Evolutionary conservation across 2,888 invertebrate species (phyloP), one percentile per base, ranked within the genome.

Genomic region (Drosophila nigricruria): DNA sequence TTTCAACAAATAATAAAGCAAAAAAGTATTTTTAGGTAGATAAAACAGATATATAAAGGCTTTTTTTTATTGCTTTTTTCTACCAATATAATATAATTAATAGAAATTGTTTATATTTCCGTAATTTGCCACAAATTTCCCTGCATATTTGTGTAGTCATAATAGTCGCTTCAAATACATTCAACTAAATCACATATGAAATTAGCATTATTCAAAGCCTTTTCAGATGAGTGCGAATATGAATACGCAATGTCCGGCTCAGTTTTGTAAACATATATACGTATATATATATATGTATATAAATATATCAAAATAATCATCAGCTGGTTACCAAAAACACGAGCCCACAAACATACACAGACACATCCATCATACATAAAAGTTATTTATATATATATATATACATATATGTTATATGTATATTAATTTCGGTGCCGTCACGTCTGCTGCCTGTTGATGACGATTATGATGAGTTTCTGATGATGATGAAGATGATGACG

Each of bases 121-220:
- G 9, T 2, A 8, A 52, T 20, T 16, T 36, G 1, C 23, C 16
- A 10, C 23, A 18, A 18, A 18, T 27, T 42, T 16, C 16, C 56
- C 14, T 1, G 14, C 5, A 47, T n/a, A 42, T 23, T 23, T 12
- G 30, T 18, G n/a, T 38, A 23, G n/a, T 18, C n/a, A n/a, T 52
- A 20, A 36, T 36, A 36, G 30, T 49, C 1, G 32, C 40, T 10
- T 32, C 32, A n/a, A 56, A 32, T 60, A n/a, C 20, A 36, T 68
- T 38, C 12, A 38, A 25, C 36, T n/a, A 54, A 56, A 61, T 58
- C 64, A 62, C 66, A 70, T 68, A 76, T 73, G 57, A 71, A 81
- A 88, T 86, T 86, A 81, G 70, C 73, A 85, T 88, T 89, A 88
- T 86, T 86, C 81, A 86, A 52, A 72, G 72, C 65, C 63, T 72